Base-by-base conservation (phyloP, 2,797 vertebrate genomes). In the Myoxocephalus aenaeus region DNA sequence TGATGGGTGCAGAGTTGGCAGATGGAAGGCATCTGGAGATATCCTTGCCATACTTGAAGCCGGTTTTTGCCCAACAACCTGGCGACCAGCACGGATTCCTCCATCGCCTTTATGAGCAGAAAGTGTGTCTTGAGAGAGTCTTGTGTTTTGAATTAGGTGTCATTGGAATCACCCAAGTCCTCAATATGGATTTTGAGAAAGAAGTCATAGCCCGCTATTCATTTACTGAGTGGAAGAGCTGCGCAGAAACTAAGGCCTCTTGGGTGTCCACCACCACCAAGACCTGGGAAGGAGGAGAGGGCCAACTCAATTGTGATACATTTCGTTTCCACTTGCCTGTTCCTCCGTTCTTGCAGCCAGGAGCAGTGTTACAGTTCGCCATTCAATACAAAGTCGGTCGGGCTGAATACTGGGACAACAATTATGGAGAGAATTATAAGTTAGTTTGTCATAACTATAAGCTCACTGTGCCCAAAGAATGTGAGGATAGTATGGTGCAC, bases 401-500 rank as follows among this genome's bases (percentile, higher is more conserved):
- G 5, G 77, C 73, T 38, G 97, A 98, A 89, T 96, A 96, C 78
- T 99, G 98, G 98, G 98, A 99, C 93, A 99, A 97, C 93, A 98
- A 99, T 64, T 50, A 91, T 14, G 96, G 97, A 34, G 90, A 91
- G 15, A 97, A 99, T 94, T 99, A 99, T 88, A 97, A 94, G 70
- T 95, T 99, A 64, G 94, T 95, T 2, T 98, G 96, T 84, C 93
- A 96, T 89, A 95, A 90, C 87, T 97, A 99, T 78, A 96, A 95
- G 34, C 94, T 99, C 27, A 95, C 93, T 84, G 94, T 98, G 91
- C 98, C 97, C 0, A 96, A 96, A 74, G 98, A 99, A 87, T 97
- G 97, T 5, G 96, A 98, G 73, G 96, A 96, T 70, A 99, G 97
- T 93, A 98, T 98, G 96, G 96, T 99, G 86, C 97, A 99, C 92